Evolutionary conservation across 2,888 invertebrate species (phyloP), one percentile per base, ranked within the genome.

Genomic region (Melanostoma mellinum): DNA sequence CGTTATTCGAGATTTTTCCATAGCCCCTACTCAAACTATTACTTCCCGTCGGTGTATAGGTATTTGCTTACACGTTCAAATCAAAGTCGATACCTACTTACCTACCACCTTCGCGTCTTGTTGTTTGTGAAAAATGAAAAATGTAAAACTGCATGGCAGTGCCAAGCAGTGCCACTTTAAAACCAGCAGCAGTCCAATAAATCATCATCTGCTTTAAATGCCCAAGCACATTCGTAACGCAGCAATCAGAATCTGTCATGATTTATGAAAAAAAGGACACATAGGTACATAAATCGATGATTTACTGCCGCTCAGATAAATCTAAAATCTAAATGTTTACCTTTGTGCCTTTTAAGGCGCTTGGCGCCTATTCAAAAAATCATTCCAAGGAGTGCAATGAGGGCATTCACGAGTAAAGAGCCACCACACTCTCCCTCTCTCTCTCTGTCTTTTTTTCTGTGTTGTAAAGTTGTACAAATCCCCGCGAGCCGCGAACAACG

Each of bases 251-350:
- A 84, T 78, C 69, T 79, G 84, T 84, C 79, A 79, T 69, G 84
- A 84, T 84, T 84, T 79, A 84, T 84, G 79, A 79, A 82, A 82
- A 20, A 20, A 78, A 78, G 82, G 82, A 82, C 82, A 82, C 55
- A 48, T 20, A n/a, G n/a, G n/a, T n/a, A 20, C 20, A 56, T 78
- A 78, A 63, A 78, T 73, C 82, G 73, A 68, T 78, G 82, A 78
- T 82, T 82, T 82, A 82, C 78, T 67, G 55, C 50, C 52, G 36
- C 53, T 44, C 40, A 32, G 46, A 69, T 78, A 73, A 78, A 63
- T 82, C 73, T 56, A 68, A 8, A 44, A 40, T 38, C 46, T 4
- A 32, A 9, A 32, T 32, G 20, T 6, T 33, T 50, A 44, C 6
- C 3, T 71, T 44, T 58, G 4, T 10, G 5, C 36, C 9, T 38